Base-by-base conservation (phyloP, 2,888 invertebrate species). In the Aethes cnicana region DNA sequence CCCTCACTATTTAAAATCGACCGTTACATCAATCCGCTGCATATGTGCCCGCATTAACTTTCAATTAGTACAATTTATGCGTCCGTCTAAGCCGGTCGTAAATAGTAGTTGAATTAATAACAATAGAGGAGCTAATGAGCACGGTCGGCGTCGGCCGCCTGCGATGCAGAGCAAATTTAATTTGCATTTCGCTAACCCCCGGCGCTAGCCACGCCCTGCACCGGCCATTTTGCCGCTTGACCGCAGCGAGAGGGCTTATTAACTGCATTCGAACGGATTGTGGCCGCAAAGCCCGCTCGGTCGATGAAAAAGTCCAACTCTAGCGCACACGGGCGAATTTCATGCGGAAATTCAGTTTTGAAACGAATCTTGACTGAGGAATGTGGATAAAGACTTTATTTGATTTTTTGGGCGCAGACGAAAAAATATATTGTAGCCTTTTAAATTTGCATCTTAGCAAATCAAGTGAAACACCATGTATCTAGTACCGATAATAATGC, bases 21-120 rank as follows among this genome's bases (percentile, higher is more conserved):
- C 20, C 43, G 50, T 50, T 43, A 18, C 16, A 44, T 50, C 50
- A 44, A 46, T 52, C 37, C 25, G 30, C 42, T 55, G 53, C 59
- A 56, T 61, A 57, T 54, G 57, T 55, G 62, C 72, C 88, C 87
- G 87, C 86, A 88, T 87, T 84, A 82, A 83, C 60, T 81, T 86
- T 78, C 85, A 85, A 84, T 86, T 84, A 85, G 76, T 73, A 68
- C 77, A 81, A 84, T 82, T 84, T 83, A 82, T 84, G 74, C 77
- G 71, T 72, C 73, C 71, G 63, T 65, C 62, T 64, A 62, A 63
- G 64, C 57, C 61, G 55, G 58, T 67, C 74, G 81, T 89, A 86
- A 84, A 85, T 86, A 80, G 75, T 77, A 76, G 76, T 85, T 81
- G 80, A 82, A 86, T 87, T 88, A 87, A 87, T 87, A 83, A 84